phyloP scores from a whole-genome alignment of 2,888 invertebrate species.

The Plebejus argus region DNA sequence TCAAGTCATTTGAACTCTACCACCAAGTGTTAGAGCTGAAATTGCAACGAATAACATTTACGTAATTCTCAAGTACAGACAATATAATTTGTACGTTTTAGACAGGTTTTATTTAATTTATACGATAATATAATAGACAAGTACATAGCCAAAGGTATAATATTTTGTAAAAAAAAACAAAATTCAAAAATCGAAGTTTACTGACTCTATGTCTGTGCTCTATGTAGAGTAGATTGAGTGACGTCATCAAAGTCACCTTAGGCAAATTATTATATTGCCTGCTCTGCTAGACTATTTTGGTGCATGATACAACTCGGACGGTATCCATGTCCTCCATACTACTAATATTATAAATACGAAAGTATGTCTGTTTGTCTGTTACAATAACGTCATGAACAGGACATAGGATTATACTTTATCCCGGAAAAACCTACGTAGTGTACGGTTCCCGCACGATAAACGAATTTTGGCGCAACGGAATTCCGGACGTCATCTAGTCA shows the following conservation, averaged over 20 bases:
- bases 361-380: too few species aligned
- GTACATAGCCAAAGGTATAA: background rate
- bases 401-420: too few species aligned
- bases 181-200: background rate
- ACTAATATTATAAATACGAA: too few species aligned
- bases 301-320: background rate
- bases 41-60: background rate
- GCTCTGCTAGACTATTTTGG: background rate
- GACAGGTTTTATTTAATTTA: constrained; percentile 5
- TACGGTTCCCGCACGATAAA: too few species aligned
- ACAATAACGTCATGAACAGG: too few species aligned
- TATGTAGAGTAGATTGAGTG: background rate
- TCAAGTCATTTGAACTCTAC: background rate
- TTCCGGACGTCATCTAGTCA: too few species aligned
- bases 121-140: background rate
- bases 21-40: background rate
- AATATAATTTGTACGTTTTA: constrained; percentile 11
- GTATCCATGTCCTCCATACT: background rate
- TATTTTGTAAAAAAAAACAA: background rate
- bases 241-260: background rate
- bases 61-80: constrained; percentile 14
- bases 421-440: too few species aligned
- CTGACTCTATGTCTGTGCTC: too few species aligned
- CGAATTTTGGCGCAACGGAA: too few species aligned
- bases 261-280: background rate